Evolutionary conservation across 2,888 invertebrate species (phyloP), one percentile per base, ranked within the genome.

Genomic region (Caenorhabditis sulstoni): DNA sequence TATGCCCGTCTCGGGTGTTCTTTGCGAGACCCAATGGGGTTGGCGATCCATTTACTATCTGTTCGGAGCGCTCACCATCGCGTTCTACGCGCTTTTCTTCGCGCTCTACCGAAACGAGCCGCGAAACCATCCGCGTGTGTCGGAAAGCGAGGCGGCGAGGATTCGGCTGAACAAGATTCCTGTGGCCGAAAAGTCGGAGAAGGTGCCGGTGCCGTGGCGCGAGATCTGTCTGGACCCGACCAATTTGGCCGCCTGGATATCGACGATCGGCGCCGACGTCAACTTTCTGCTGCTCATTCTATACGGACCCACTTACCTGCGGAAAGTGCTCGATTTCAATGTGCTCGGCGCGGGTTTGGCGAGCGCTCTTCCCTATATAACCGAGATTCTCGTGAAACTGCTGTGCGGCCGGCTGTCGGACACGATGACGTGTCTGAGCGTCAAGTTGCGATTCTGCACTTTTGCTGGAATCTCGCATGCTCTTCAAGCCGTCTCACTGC

Each of bases 381-480:
- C 75, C 8, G 66, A 70, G 3, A 61, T 67, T 12, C 44, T 73
- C 2, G 57, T 84, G 16, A 84, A 84, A 57, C 22, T 79, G n/a
- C 41, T 79, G 16, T 61, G 78, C 16, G 84, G 84, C 11, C 81
- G 78, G 1, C 52, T 82, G 11, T 81, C 81, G 9, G 84, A 84
- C 59, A 62, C 58, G 11, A 29, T 74, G 12, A 62, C 71, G 9
- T 82, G 75, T 39, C n/a, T 83, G 18, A 74, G 76, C 45, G 68
- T 78, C 45, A 78, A 62, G 44, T 53, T 52, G 14, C 18, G 81
- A 11, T 71, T 83, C 35, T 61, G 81, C 23, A 49, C 74, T 8
- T 84, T 84, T 64, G 81, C 84, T 11, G 62, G 81, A 1, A 47
- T 84, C 1, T 83, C 81, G 0, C 85, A 85, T 39, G 81, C 67